Conservation (phyloP, 2,888 invertebrate genomes). For the Tillus elongatus region DNA sequence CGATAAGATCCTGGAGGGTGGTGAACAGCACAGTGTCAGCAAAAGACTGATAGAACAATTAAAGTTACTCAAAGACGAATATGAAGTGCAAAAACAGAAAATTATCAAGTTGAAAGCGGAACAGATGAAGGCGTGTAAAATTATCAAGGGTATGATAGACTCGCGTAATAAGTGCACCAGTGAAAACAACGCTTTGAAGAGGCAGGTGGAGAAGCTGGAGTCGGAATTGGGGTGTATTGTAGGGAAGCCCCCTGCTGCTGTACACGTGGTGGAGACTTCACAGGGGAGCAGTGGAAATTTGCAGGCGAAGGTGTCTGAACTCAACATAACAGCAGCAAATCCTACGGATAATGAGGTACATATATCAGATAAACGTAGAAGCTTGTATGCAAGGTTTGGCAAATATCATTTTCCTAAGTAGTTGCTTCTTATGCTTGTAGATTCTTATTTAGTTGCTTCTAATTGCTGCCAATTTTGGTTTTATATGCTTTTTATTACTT, state of each 20-base stretch:
- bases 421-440: constrained; percentile 7
- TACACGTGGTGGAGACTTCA: constrained; percentile 4
- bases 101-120: constrained; percentile 36
- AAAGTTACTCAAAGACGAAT: constrained; percentile 21
- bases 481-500: too few relatives aligned
- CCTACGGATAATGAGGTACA: constrained; percentile 32
- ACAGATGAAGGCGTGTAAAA: constrained; percentile 39
- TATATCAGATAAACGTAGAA: constrained; percentile 10
- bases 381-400: constrained; percentile 9
- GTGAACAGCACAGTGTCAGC: constrained; percentile 12
- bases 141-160: constrained; percentile 38
- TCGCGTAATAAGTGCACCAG: constrained; percentile 32
- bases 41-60: constrained; percentile 16
- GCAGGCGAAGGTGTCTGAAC: constrained; percentile 23
- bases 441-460: too few relatives aligned
- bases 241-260: constrained; percentile 19
- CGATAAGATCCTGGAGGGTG: constrained; percentile 7
- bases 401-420: constrained; percentile 10
- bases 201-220: constrained; percentile 26
- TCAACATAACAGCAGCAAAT: constrained; percentile 24
- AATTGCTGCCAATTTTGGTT: too few relatives aligned
- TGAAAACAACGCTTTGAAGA: constrained; percentile 34
- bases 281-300: constrained; percentile 14
- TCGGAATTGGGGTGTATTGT: constrained; percentile 27
- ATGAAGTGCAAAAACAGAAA: constrained; percentile 25